Base-by-base conservation (phyloP, 2,113 vertebrate genomes). In the Peucedramus taeniatus region DNA sequence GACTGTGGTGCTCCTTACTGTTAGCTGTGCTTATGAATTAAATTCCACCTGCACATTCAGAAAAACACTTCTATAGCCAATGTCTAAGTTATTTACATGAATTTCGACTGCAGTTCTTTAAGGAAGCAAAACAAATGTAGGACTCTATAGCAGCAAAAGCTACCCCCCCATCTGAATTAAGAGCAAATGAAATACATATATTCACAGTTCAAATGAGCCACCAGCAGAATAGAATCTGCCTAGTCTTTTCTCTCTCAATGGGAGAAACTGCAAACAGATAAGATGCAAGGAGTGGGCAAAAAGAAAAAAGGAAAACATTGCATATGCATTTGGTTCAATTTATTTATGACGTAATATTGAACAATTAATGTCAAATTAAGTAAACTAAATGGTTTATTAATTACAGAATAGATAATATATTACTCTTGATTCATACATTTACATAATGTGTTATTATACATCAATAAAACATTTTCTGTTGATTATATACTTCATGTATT, bases 381-480 rank as follows among this genome's bases (percentile, higher is more conserved):
- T 71, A 82, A 31, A 79, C 22, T 49, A 92, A 87, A 72, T 71
- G 11, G 45, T 61, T 90, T 96, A 95, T 95, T 94, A 96, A 97
- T 96, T 87, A 76, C 39, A 83, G 53, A 92, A 89, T 26, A 94
- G 69, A 84, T 39, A 87, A 74, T 39, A 60, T 40, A 77, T 40
- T 80, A 56, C 40, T 68, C 65, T 71, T 72, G 61, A 76, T 93
- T 94, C 54, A 66, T 54, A 56, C 22, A 91, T 92, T 65, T 95
- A 74, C 57, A 80, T 92, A 94, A 96, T 76, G 35, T 84, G 54
- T 77, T 94, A 87, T 83, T 81, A 65, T 75, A 64, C 59, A 90
- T 79, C 87, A 95, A 93, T 88, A 96, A 97, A 94, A 84, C 61
- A 94, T 95, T 94, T 94, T 88, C 56, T 85, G 70, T 84, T 97